Conservation (phyloP, 1,140 invertebrate genomes). For the Antheraea mylitta region DNA sequence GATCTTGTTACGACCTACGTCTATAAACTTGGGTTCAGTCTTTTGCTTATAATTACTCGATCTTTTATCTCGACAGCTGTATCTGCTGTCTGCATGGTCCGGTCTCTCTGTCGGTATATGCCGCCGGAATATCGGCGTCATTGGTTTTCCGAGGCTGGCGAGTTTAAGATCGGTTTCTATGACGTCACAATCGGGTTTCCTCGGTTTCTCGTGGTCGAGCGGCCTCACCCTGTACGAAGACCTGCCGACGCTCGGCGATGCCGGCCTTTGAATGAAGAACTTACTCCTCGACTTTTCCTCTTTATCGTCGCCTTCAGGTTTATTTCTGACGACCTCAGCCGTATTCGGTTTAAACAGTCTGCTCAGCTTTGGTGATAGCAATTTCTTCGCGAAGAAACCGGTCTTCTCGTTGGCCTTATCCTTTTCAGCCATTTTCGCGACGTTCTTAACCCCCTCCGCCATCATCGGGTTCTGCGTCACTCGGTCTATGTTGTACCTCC, state of each 20-base stretch:
- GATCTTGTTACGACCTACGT: conserved; percentile 43
- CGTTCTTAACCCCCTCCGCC: conserved; percentile 43
- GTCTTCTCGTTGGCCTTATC: conserved; percentile 47
- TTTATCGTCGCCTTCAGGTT: conserved; percentile 39
- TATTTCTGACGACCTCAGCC: conserved; percentile 40
- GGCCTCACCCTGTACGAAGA: conserved; percentile 51
- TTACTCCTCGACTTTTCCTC: conserved; percentile 61
- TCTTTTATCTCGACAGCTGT: conserved; percentile 62
- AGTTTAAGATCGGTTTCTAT: conserved; percentile 60
- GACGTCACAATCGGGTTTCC: conserved; percentile 27
- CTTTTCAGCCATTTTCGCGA: conserved; percentile 41
- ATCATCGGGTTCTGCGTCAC: conserved; percentile 40
- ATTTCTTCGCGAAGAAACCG: conserved; percentile 60
- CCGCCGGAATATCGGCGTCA: conserved; percentile 69
- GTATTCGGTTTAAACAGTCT: conserved; percentile 62
- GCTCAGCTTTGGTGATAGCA: conserved; percentile 69
- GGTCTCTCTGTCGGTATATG: conserved; percentile 45
- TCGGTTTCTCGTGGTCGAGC: conserved; percentile 30
- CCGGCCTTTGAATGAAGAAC: conserved; percentile 61
- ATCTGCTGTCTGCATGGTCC: conserved; percentile 59
- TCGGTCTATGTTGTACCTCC: conserved; percentile 49
- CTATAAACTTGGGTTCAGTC: conserved; percentile 44
- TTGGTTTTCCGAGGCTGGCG: conserved; percentile 65
- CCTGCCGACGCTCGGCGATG: conserved; percentile 37
- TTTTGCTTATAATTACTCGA: conserved; percentile 19